Percentiles rank a stretch among this genome's conserved stretches.
Conservation (phyloP, 1,140 invertebrate genomes). For the Platorchestia sp. region DNA sequence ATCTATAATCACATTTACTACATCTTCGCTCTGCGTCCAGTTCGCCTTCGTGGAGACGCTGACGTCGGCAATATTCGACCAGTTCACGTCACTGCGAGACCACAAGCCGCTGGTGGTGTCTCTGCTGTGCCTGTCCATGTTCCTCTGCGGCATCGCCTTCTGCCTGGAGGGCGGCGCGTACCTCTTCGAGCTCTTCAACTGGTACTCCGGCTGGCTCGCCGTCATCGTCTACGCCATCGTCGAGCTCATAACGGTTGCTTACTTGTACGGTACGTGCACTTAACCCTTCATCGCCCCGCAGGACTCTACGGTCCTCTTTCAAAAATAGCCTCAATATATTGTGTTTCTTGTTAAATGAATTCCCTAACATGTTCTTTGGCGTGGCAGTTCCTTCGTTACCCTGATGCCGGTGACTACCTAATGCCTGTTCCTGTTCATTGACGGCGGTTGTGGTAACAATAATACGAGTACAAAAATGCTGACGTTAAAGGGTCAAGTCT, state of each 20-base stretch:
- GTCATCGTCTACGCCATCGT: conserved; percentile 96
- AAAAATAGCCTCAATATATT: too few species aligned
- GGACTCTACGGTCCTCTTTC: too few species aligned
- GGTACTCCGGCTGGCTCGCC: conserved; percentile 95
- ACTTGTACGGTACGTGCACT: conserved; percentile 57
- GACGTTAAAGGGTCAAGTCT: too few species aligned
- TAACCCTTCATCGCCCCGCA: too few species aligned
- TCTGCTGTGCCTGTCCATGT: conserved; percentile 84
- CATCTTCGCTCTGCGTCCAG: neutral
- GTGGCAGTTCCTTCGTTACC: too few species aligned
- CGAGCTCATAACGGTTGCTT: conserved; percentile 52
- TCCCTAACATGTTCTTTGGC: too few species aligned
- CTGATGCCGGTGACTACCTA: too few species aligned
- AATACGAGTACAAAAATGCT: too few species aligned
- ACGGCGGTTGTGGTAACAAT: too few species aligned
- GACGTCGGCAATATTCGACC: conserved; percentile 72
- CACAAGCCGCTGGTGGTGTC: conserved; percentile 61
- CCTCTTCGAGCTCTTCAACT: conserved; percentile 93
- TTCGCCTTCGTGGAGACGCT: conserved; percentile 40
- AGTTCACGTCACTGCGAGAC: conserved; percentile 80
- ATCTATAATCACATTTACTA: too few species aligned
- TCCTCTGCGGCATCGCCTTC: conserved; percentile 76
- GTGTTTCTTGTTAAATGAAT: too few species aligned
- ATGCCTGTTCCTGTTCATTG: too few species aligned
- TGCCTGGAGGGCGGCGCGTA: conserved; percentile 88